Base-by-base conservation (phyloP, 2,113 vertebrate genomes). In the Pedetes capensis region DNA sequence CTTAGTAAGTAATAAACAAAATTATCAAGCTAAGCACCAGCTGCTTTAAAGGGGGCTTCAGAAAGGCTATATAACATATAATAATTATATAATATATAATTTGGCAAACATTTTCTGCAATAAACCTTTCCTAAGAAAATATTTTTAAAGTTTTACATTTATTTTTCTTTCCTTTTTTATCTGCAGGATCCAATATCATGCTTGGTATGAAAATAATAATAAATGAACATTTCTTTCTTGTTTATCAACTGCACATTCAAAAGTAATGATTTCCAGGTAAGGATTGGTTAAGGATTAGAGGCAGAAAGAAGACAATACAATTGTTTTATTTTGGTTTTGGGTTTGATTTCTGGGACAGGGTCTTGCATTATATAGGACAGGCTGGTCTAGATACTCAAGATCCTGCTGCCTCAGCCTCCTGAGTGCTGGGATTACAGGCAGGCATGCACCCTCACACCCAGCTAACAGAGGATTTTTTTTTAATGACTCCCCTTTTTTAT, bases 21-120 rank as follows among this genome's bases (percentile, higher is more conserved):
- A 72, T 53, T 59, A 96, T 68, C 51, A 86, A 66, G 29, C 84
- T 42, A 71, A 95, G 34, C 34, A 94, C 29, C 49, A 86, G 80
- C 0, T 59, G 16, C 37, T 55, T 87, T 22, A 74, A 83, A 87
- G 82, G 22, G 18, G 2, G 13, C 17, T 83, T 88, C 49, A 49
- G 9, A 93, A 1, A 87, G 34, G 34, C 5, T 71, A 53, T 42
- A 79, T 64, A n/a, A n/a, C n/a, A n/a, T n/a, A n/a, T n/a, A n/a
- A n/a, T n/a, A n/a, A n/a, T n/a, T n/a, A n/a, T n/a, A n/a, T n/a
- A n/a, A n/a, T n/a, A n/a, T 82, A n/a, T 23, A 42, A 89, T 34
- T 91, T 63, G 81, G 64, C 25, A 95, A 92, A 92, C 51, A 83
- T 87, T 91, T 89, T 69, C 37, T 89, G 20, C 7, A 93, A 75